These are phyloP conservation scores for Nomada fucata DNA, from an alignment of 2,888 invertebrate species.

Conservation along the genomic window DNA sequence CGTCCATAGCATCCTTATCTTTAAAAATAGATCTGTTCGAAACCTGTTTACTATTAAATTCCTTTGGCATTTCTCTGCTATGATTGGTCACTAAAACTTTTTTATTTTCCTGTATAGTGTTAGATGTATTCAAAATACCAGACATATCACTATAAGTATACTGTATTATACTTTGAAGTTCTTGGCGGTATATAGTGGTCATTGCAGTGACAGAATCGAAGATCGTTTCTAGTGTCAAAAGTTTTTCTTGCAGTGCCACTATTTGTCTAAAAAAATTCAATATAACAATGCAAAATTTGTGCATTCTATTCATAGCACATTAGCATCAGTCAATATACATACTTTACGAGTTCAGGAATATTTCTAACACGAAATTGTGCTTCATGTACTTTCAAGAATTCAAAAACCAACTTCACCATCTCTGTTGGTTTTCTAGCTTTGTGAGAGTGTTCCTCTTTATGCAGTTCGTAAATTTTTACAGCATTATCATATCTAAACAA, in stretches of 20 bases:
- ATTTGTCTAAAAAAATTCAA: constrained; percentile 63
- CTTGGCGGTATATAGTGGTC: constrained; percentile 52
- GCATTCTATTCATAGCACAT: constrained; percentile 4
- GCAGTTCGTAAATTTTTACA: constrained; percentile 83
- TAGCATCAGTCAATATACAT: constrained; percentile 14
- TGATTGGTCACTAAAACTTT: not conserved
- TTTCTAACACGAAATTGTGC: constrained; percentile 83
- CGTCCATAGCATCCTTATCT: constrained; percentile 7
- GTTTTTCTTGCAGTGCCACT: constrained; percentile 58
- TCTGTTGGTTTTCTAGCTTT: constrained; percentile 83
- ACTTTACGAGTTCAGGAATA: constrained; percentile 58
- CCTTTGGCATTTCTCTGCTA: constrained; percentile 6
- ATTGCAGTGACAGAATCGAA: constrained; percentile 69
- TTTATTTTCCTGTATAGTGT: not conserved
- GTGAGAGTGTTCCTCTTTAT: constrained; percentile 84
- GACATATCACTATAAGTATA: not conserved
- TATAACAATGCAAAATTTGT: constrained; percentile 8
- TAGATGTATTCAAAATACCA: not conserved
- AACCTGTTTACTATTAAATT: constrained; percentile 6
- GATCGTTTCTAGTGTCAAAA: constrained; percentile 66
- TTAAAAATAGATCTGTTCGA: not conserved
- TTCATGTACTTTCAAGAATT: constrained; percentile 86
- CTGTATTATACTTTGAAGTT: constrained; percentile 44
- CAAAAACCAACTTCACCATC: constrained; percentile 86
- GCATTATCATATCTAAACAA: constrained; percentile 83